Evolutionary conservation across 2,113 vertebrate genomes (phyloP).

Genomic region (Falco punctatus): DNA sequence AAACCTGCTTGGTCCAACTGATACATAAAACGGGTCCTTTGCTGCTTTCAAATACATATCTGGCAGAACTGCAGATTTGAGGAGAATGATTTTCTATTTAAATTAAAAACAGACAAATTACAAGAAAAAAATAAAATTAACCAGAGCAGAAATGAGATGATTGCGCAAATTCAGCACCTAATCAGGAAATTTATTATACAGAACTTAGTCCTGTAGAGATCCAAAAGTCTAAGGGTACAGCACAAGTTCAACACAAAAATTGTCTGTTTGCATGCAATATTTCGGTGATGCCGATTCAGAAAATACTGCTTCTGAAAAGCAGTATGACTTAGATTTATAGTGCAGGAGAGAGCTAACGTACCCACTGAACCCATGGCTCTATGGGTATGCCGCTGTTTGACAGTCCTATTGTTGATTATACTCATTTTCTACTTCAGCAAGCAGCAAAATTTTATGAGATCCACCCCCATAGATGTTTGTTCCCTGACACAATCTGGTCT

Average conservation of each 20-base stretch:
- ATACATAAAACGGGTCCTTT: neutral
- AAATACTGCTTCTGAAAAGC: slow-evolving; percentile 5
- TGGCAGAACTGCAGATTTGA: neutral
- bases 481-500: slow-evolving; percentile 41
- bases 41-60: neutral
- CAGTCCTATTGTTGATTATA: neutral
- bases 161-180: neutral
- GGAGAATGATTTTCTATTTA: neutral
- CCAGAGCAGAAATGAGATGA: neutral
- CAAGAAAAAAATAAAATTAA: neutral
- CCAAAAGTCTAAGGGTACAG: neutral
- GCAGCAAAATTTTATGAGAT: slow-evolving; percentile 48
- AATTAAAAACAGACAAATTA: neutral
- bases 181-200: neutral
- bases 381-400: neutral
- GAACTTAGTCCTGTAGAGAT: neutral
- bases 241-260: neutral
- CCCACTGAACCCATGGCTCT: neutral
- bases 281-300: neutral
- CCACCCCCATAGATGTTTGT: slow-evolving; percentile 34
- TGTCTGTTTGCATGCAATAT: neutral
- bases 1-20: neutral
- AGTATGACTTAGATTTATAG: neutral
- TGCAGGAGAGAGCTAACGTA: neutral
- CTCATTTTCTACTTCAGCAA: slow-evolving; percentile 36